Base-by-base conservation (phyloP, 1,140 invertebrate species). In the Luehdorfia chinensis region DNA sequence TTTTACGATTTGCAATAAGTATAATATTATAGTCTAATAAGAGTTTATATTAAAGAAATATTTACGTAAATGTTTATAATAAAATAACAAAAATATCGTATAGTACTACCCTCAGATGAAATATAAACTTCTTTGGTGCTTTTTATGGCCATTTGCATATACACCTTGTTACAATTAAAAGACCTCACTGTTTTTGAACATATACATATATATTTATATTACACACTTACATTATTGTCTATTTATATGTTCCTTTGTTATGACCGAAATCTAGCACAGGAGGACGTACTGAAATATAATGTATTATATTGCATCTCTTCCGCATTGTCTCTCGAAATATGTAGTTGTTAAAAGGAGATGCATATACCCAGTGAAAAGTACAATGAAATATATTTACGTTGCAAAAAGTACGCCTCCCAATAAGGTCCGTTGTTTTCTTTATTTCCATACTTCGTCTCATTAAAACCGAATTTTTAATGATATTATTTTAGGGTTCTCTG, bases 31-130 rank as follows among this genome's bases (percentile, higher is more conserved):
- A 81, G 72, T 68, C 57, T 75, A 71, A 73, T 83, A 75, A 83
- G 75, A 83, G 72, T 85, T 85, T 81, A 83, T 83, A 76, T 71
- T 72, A 76, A 72, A 81, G 65, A 77, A 83, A 73, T 83, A 83
- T 85, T 83, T 83, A 85, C 74, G 68, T 75, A 74, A 77, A 77
- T 70, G 66, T 83, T 83, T 79, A 77, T 77, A 75, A 71, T 75
- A 66, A 69, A 59, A 66, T 59, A 37, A 76, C 56, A 64, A 66
- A 73, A 72, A 69, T 75, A 75, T 68, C 64, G 59, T 73, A 73
- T 70, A 61, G 56, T 58, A 60, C 57, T 59, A 66, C 64, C 64
- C 60, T 72, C 67, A 67, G 55, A 75, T 64, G 55, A 55, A 63
- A 56, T 67, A 63, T 62, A 57, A 49, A 70, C 54, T 62, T 60